Evolutionary conservation across 2,888 invertebrate genomes (phyloP), one percentile per base, ranked within the genome.

Genomic region (Nomada lathburiana): DNA sequence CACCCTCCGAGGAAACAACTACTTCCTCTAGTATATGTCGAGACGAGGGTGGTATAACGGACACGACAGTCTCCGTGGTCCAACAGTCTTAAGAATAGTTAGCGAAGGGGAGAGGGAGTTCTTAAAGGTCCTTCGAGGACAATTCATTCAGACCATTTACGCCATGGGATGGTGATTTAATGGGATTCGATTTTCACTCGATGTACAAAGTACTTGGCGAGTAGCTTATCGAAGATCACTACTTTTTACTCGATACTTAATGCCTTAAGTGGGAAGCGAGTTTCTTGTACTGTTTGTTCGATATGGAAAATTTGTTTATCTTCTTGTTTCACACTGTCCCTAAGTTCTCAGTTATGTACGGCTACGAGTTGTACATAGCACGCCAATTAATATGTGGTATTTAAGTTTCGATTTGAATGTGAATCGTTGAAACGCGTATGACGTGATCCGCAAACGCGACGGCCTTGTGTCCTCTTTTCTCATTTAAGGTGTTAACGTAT

Each of bases 11-110:
- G 64, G 92, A 92, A 50, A 93, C 93, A 13, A 91, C 92, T 18
- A 91, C 92, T 0, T 89, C 92, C 4, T 90, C 92, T 52, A 94
- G 93, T 80, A 93, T 93, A 69, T 93, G 93, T 80, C 89, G 90
- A 4, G 90, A 92, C 82, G 91, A 88, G 13, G 86, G 89, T 60
- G 86, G 86, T 11, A 87, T 92, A n/a, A 87, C 89, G 50, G 90
- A 91, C 18, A 89, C 88, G 7, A 70, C 90, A 13, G 89, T 91
- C 7, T 89, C 93, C 5, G 88, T 93, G 11, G 90, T 92, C 18
- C 91, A 92, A 62, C 89, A 90, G 77, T 91, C 92, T 64, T 92
- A 90, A 87, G 74, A n/a, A n/a, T 2, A 47, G 16, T 47, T 47
- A 47, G 16, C 36, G 26, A 69, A 20, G 53, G 36, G 53, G 64